phyloP scores from a whole-genome alignment of 2,113 vertebrate species.

The Scomber japonicus region DNA sequence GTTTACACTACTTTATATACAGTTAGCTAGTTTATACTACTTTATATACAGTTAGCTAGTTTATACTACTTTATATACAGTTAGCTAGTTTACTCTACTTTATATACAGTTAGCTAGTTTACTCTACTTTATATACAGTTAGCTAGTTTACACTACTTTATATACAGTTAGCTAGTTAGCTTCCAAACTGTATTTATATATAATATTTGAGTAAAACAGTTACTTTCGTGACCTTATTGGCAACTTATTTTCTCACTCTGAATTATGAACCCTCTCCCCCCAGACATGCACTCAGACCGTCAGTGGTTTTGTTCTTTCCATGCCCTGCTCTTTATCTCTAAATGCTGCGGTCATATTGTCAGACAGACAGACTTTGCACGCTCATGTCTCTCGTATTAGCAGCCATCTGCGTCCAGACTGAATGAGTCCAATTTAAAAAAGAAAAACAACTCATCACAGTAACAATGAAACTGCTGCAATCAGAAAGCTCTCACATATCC shows the following conservation, averaged over 20 bases:
- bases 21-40: no score
- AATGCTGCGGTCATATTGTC: conserved; percentile 41
- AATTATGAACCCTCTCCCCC: background rate
- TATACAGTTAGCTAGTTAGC: no score
- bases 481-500: background rate
- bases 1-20: no score
- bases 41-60: no score
- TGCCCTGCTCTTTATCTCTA: conserved; percentile 46
- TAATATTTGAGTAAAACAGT: no score
- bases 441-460: conserved; percentile 31
- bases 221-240: no score
- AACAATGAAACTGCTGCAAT: conserved; percentile 44
- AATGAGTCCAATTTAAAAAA: conserved; percentile 38
- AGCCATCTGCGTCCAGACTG: conserved; percentile 42
- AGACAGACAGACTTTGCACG: conserved; percentile 18
- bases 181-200: no score
- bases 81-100: no score
- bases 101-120: no score
- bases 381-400: conserved; percentile 26
- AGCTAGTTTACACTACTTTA: no score
- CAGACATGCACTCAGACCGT: background rate
- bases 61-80: no score
- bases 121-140: no score
- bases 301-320: conserved; percentile 9
- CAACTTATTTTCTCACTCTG: conserved; percentile 18